Percentiles rank a stretch among this genome's conserved stretches.
phyloP scores from a whole-genome alignment of 2,113 vertebrate species.

The Miniopterus natalensis region DNA sequence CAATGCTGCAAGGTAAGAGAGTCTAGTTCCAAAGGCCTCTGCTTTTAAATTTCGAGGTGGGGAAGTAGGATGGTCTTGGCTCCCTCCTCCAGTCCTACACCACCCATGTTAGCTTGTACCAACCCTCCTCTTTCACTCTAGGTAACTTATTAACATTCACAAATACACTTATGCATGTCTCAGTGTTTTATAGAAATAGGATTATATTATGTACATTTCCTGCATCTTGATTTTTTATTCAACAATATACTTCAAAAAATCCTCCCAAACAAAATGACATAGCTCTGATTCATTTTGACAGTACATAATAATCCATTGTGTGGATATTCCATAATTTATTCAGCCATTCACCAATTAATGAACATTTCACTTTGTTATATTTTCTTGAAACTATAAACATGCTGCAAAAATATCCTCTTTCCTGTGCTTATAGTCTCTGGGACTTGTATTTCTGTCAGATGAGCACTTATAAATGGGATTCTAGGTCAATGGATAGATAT shows the following conservation, averaged over 20 bases:
- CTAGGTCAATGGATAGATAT: not conserved
- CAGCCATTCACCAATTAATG: not conserved
- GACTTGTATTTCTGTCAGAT: not conserved
- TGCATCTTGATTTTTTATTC: not conserved
- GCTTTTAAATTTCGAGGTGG: not conserved
- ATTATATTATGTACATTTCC: not conserved
- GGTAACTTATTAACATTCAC: not conserved
- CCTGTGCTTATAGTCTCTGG: not conserved
- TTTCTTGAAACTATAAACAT: constrained; percentile 35
- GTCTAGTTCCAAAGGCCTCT: not conserved
- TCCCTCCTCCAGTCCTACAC: not conserved
- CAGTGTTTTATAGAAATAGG: not conserved
- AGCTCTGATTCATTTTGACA: not conserved
- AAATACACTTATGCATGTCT: not conserved
- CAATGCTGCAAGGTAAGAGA: not conserved
- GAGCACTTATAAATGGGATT: not conserved
- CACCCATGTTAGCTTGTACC: not conserved
- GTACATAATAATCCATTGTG: not conserved
- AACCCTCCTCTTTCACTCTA: not conserved
- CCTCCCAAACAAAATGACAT: not conserved
- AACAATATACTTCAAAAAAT: not conserved
- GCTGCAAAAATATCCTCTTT: not conserved
- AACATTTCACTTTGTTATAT: not conserved
- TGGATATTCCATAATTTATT: not conserved
- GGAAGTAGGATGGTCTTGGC: not conserved